Conservation (phyloP, 2,113 vertebrate species). For the Catharus fuscescens region DNA sequence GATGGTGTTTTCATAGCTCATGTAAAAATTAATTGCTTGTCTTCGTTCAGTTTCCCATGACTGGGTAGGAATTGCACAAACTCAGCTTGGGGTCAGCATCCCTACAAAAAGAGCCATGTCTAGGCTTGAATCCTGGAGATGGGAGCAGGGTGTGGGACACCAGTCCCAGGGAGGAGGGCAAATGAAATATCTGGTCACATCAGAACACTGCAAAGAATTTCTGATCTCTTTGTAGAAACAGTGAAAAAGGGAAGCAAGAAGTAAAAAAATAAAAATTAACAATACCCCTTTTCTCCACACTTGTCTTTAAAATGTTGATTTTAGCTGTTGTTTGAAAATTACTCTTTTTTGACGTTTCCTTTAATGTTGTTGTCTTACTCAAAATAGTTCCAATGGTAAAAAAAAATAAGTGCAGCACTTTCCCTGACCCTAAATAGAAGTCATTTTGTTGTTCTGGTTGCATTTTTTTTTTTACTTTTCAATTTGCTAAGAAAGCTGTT, state of each 20-base stretch:
- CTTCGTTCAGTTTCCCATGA: background rate
- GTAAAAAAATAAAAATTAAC: too few species aligned
- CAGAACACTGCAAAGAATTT: background rate
- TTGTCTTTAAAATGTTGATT: background rate
- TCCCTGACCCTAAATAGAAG: background rate
- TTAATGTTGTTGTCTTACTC: background rate
- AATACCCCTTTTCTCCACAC: accelerated
- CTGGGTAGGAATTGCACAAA: background rate
- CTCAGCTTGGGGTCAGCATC: background rate
- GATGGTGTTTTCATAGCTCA: background rate
- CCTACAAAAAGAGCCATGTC: background rate
- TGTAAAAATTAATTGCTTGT: background rate
- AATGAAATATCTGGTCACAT: background rate
- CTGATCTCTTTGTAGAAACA: background rate
- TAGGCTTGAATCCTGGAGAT: background rate
- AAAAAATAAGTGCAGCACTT: background rate
- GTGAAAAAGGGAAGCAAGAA: background rate
- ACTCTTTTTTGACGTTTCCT: background rate
- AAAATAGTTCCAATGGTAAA: background rate
- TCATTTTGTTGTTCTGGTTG: background rate
- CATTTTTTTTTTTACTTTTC: background rate
- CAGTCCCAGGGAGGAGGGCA: background rate
- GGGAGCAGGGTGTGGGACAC: background rate
- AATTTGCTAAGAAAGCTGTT: background rate
- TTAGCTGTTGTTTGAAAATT: background rate